Evolutionary conservation across 1,140 invertebrate species (phyloP), one percentile per base, ranked within the genome.

Genomic region (Euura saliciscinereae): DNA sequence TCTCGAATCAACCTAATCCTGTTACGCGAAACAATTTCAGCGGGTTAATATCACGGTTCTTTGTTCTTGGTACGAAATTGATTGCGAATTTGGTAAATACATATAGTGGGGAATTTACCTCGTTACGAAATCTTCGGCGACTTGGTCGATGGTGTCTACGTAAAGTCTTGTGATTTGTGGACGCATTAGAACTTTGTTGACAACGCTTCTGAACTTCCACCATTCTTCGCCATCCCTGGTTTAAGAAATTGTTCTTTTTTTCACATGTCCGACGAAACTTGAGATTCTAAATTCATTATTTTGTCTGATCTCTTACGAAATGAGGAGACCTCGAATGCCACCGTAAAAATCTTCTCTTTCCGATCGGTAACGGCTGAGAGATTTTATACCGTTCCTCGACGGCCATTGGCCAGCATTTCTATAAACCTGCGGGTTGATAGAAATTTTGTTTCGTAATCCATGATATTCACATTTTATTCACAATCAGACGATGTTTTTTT

Each of bases 1-100:
- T 93, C 89, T 71, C 91, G 83, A 80, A 92, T 89, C 71, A 84
- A 80, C 75, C 91, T 89, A 80, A 94, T 91, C 83, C 93, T 93
- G 82, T 74, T 89, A 88, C n/a, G n/a, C n/a, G n/a, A n/a, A n/a
- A n/a, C n/a, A n/a, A n/a, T n/a, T n/a, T n/a, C n/a, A n/a, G n/a
- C n/a, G n/a, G n/a, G n/a, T n/a, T n/a, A n/a, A n/a, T n/a, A n/a
- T n/a, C n/a, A n/a, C n/a, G n/a, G n/a, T n/a, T n/a, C n/a, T n/a
- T n/a, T n/a, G n/a, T n/a, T n/a, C n/a, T n/a, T n/a, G n/a, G n/a
- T n/a, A n/a, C n/a, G n/a, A n/a, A n/a, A n/a, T n/a, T n/a, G n/a
- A n/a, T n/a, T n/a, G n/a, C n/a, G n/a, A n/a, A n/a, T n/a, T n/a
- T n/a, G n/a, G n/a, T n/a, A n/a, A n/a, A n/a, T n/a, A n/a, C n/a